Conservation (phyloP, 2,113 vertebrate genomes). For the Oreotrochilus melanogaster region DNA sequence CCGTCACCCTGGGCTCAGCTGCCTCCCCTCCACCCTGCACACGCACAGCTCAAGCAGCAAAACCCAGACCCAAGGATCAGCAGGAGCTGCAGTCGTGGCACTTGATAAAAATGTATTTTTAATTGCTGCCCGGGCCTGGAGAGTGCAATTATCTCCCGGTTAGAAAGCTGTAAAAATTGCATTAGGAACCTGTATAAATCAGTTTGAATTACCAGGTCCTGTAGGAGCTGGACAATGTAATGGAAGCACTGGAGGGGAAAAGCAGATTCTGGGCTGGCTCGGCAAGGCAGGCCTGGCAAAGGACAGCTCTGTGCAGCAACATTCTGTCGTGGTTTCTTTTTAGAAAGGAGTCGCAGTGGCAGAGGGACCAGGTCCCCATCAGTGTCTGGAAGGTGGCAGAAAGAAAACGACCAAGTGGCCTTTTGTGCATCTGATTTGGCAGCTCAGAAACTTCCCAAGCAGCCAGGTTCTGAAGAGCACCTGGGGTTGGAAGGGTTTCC, state of each 20-base stretch:
- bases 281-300: neutral
- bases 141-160: neutral
- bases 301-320: neutral
- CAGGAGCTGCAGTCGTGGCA: neutral
- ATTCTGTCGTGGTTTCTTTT: neutral
- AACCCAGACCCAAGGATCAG: rapidly evolving
- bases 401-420: neutral
- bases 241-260: neutral
- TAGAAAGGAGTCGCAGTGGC: neutral
- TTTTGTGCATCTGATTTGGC: rapidly evolving
- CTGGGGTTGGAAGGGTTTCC: neutral
- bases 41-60: neutral
- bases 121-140: neutral
- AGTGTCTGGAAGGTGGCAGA: neutral
- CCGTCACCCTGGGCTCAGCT: rapidly evolving
- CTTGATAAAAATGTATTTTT: neutral
- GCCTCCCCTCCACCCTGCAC: neutral
- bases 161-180: neutral
- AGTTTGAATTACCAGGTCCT: neutral
- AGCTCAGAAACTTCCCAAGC: neutral
- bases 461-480: neutral
- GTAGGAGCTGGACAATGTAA: neutral
- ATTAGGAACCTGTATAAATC: neutral
- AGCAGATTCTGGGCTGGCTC: neutral
- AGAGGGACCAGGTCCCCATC: neutral